A percentile compares a stretch with the other conserved stretches of the same genome.
Evolutionary conservation across 1,140 invertebrate genomes (phyloP).

Genomic region (Pogonus chalceus): DNA sequence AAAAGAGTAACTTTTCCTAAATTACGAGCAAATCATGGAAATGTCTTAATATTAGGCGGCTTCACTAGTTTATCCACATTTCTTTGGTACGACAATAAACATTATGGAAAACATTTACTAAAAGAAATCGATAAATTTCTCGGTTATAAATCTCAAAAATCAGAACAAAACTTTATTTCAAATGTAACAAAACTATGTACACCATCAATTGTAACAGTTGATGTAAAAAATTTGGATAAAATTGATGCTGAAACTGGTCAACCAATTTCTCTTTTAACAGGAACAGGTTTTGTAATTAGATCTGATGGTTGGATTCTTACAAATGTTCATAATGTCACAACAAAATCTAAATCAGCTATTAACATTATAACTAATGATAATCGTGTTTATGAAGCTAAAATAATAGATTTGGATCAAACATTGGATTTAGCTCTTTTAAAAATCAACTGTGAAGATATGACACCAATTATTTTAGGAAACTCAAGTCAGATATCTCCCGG

Average conservation of each 20-base stretch:
- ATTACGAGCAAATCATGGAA: too few relatives aligned
- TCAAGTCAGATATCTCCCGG: slow-evolving; percentile 43
- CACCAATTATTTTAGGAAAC: slow-evolving; percentile 39
- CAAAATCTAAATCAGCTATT: slow-evolving; percentile 50
- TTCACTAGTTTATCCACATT: too few relatives aligned
- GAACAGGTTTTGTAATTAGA: slow-evolving; percentile 85
- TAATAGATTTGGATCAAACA: slow-evolving; percentile 52
- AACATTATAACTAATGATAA: slow-evolving; percentile 19
- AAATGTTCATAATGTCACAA: slow-evolving; percentile 88
- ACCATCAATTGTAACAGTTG: slow-evolving; percentile 79
- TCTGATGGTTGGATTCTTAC: slow-evolving; percentile 84
- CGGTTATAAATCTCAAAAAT: slow-evolving; percentile 42
- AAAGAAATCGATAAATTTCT: too few relatives aligned
- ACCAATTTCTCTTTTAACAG: slow-evolving; percentile 60
- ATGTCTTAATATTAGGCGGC: too few relatives aligned
- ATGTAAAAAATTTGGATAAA: slow-evolving; percentile 62
- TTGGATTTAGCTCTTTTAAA: slow-evolving; percentile 58
- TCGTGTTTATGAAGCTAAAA: slow-evolving; percentile 17
- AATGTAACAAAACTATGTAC: slow-evolving; percentile 78
- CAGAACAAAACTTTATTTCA: slow-evolving; percentile 77
- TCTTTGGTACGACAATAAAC: too few relatives aligned
- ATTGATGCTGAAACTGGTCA: slow-evolving; percentile 49
- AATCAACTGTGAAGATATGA: slow-evolving; percentile 39
- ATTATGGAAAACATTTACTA: too few relatives aligned
- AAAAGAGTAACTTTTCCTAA: too few relatives aligned